phyloP scores from a whole-genome alignment of 2,797 vertebrate genomes.

The Halcyon leucocephala region DNA sequence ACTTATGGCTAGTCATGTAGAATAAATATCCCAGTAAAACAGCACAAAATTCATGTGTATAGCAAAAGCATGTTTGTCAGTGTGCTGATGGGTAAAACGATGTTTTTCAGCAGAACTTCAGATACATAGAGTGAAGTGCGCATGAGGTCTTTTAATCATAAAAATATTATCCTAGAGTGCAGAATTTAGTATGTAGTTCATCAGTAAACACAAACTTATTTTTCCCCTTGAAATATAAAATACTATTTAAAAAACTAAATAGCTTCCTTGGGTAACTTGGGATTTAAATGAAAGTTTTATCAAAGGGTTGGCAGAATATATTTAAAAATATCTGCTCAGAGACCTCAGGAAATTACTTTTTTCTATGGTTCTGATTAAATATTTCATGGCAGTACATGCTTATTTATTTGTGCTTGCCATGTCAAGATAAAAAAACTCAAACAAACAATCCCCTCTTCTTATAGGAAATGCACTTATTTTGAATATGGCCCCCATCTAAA shows the following conservation, averaged over 20 bases:
- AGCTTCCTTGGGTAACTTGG: neutral
- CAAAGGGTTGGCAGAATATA: neutral
- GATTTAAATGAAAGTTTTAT: constrained; percentile 44
- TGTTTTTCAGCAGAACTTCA: neutral
- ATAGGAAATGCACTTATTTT: constrained; percentile 2
- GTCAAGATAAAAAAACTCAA: neutral
- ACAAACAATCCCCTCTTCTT: neutral
- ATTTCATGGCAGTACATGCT: constrained; percentile 21
- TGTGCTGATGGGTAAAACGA: neutral
- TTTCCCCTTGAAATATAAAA: neutral
- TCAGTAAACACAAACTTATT: constrained; percentile 10
- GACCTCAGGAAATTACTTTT: constrained; percentile 37
- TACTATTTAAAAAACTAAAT: neutral
- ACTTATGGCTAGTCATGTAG: neutral
- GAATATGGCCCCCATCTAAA: neutral
- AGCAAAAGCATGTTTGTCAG: neutral
- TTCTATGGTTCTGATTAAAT: constrained; percentile 28
- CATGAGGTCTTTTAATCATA: neutral
- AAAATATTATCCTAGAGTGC: neutral
- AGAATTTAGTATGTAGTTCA: neutral
- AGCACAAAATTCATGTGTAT: neutral
- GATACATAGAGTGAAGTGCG: neutral
- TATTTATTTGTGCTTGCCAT: constrained; percentile 36
- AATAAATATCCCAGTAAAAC: neutral
- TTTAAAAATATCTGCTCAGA: constrained; percentile 14